Evolutionary conservation across 2,113 vertebrate genomes (phyloP).

Genomic region (Archilochus colubris): DNA sequence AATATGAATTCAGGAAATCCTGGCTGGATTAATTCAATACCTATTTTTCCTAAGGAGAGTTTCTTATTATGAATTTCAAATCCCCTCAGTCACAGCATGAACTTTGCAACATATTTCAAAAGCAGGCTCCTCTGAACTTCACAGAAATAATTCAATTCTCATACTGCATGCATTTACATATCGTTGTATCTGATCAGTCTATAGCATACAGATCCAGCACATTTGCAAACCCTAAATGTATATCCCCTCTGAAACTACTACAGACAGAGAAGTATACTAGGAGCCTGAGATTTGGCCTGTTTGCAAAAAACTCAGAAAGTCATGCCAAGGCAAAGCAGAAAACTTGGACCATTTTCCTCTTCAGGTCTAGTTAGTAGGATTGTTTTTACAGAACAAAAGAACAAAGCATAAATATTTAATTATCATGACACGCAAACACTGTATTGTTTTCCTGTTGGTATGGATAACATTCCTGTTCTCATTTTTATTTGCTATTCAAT

Average conservation of each 20-base stretch:
- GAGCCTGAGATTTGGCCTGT: background rate
- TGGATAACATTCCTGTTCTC: background rate
- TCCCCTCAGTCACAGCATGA: background rate
- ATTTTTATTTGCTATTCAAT: background rate
- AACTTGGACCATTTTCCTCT: background rate
- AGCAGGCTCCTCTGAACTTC: background rate
- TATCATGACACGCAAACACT: background rate
- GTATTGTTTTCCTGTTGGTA: background rate
- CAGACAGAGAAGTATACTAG: fast-evolving
- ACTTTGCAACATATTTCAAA: background rate
- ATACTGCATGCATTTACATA: background rate
- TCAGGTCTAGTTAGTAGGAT: background rate
- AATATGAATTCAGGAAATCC: background rate
- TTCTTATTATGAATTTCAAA: background rate
- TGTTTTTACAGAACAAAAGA: background rate
- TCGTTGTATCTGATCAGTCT: background rate
- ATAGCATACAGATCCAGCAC: background rate
- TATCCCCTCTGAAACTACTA: background rate
- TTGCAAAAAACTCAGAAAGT: background rate
- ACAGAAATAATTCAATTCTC: background rate
- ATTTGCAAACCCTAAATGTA: background rate
- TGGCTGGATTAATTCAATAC: background rate
- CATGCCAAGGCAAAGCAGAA: background rate
- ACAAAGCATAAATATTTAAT: slow-evolving; percentile 1
- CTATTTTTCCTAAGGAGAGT: background rate